Evolutionary conservation across 2,113 vertebrate genomes (phyloP).

Genomic region (Gymnobelideus leadbeateri): DNA sequence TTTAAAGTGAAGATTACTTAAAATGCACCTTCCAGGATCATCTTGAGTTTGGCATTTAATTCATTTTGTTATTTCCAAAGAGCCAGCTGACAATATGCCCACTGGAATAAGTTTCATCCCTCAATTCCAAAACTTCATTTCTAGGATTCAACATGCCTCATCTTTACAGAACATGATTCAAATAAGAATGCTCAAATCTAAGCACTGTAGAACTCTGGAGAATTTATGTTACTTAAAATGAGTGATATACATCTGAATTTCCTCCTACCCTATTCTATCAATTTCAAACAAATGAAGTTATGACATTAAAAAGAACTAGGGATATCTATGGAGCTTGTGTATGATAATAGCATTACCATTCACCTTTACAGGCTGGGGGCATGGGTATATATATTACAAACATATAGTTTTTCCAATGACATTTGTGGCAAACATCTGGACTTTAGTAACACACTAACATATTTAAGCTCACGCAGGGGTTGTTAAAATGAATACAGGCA

Average conservation of each 20-base stretch:
- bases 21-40: background rate
- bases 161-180: background rate
- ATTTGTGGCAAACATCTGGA: conserved; percentile 65
- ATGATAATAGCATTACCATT: conserved; percentile 50
- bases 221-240: conserved; percentile 14
- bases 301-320: conserved; percentile 45
- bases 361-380: conserved; percentile 31
- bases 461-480: conserved; percentile 17
- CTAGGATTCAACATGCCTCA: background rate
- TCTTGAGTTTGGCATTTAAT: background rate
- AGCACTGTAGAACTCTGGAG: background rate
- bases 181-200: background rate
- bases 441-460: conserved; percentile 58
- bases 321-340: background rate
- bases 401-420: conserved; percentile 69
- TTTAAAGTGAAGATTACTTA: background rate
- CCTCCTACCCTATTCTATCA: background rate
- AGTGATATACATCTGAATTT: conserved; percentile 19
- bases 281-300: conserved; percentile 42
- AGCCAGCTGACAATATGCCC: background rate
- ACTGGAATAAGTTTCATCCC: background rate
- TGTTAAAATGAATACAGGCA: conserved; percentile 55
- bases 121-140: background rate
- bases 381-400: conserved; percentile 68
- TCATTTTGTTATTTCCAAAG: conserved; percentile 6